Percentiles rank a stretch among this genome's conserved stretches.
These are phyloP conservation scores for Drosophila formosana DNA, from an alignment of 2,888 invertebrate genomes.

Conservation along the genomic window DNA sequence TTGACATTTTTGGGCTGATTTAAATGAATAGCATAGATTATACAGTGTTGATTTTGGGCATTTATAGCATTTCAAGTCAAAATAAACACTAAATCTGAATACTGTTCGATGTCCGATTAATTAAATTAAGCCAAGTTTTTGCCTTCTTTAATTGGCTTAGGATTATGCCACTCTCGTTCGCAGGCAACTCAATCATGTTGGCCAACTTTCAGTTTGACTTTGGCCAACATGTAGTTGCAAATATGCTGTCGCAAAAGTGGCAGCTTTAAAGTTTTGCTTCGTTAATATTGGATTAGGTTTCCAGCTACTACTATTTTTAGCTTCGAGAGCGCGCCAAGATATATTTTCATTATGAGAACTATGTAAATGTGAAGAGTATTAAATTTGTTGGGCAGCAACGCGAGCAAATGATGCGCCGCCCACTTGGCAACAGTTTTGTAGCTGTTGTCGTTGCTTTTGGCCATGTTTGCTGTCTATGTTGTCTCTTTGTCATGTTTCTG, in stretches of 20 bases:
- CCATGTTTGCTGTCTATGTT: constrained; percentile 10
- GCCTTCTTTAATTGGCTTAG: too few relatives aligned
- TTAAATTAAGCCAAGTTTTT: too few relatives aligned
- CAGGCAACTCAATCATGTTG: too few relatives aligned
- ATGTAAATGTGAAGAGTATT: constrained; percentile 12
- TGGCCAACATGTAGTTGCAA: too few relatives aligned
- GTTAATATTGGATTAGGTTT: constrained; percentile 2
- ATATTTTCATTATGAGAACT: neutral
- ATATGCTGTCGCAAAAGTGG: neutral
- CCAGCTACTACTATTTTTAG: constrained; percentile 2
- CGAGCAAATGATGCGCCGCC: neutral
- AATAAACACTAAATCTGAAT: too few relatives aligned
- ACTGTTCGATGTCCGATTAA: too few relatives aligned
- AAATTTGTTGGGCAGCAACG: neutral
- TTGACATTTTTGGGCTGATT: too few relatives aligned
- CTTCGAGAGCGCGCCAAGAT: neutral
- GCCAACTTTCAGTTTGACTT: too few relatives aligned
- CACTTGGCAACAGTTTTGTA: constrained; percentile 5
- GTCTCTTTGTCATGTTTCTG: constrained; percentile 30
- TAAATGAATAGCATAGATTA: too few relatives aligned
- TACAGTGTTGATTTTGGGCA: too few relatives aligned
- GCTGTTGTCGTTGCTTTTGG: neutral
- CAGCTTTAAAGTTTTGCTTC: neutral
- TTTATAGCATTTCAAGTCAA: too few relatives aligned
- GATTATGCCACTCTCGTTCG: too few relatives aligned